Conservation (phyloP, 2,113 vertebrate genomes). For the Dipodomys merriami region DNA sequence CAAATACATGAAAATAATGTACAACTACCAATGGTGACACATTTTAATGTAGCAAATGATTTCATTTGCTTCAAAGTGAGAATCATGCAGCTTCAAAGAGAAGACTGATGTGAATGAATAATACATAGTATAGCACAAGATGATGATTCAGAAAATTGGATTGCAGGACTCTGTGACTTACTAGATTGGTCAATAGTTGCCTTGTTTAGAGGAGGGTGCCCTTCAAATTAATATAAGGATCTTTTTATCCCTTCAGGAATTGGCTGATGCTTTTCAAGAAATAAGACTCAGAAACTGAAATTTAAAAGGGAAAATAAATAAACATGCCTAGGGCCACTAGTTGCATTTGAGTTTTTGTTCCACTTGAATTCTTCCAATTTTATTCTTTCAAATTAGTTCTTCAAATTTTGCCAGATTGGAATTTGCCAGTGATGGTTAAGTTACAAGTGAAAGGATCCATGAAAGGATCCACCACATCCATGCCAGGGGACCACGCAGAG, state of each 20-base stretch:
- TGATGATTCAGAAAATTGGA: conserved; percentile 49
- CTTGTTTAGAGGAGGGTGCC: conserved; percentile 33
- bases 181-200: conserved; percentile 13
- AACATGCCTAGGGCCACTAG: neutral
- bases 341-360: neutral
- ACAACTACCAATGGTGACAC: neutral
- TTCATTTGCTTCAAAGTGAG: conserved; percentile 60
- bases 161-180: neutral
- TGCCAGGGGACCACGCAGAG: no score
- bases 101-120: conserved; percentile 42
- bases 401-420: neutral
- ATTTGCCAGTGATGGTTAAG: neutral
- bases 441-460: no score
- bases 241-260: conserved; percentile 42
- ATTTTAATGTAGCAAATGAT: conserved; percentile 8
- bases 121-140: neutral
- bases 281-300: conserved; percentile 21
- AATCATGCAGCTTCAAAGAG: conserved; percentile 61
- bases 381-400: no score
- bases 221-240: conserved; percentile 35
- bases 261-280: conserved; percentile 50
- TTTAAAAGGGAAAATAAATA: conserved; percentile 41
- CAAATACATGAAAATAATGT: conserved; percentile 46
- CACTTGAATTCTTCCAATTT: neutral
- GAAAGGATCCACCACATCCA: no score